Evolutionary conservation across 2,888 invertebrate species (phyloP), one percentile per base, ranked within the genome.

Genomic region (Meta bourneti): DNA sequence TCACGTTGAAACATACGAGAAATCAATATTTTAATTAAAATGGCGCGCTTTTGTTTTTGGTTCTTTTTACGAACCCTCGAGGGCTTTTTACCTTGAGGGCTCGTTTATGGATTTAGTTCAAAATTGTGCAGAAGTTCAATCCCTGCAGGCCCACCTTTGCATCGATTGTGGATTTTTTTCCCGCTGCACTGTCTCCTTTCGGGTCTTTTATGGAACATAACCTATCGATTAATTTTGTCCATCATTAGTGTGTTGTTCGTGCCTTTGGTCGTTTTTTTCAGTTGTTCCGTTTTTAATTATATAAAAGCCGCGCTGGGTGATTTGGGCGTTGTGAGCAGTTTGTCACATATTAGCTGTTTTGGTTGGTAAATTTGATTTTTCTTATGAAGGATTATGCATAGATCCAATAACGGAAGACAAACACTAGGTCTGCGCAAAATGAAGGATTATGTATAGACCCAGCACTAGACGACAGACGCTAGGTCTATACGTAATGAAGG

Each of bases 1-100:
- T 49, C n/a, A 49, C 77, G 52, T 86, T 70, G 70, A 78, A 79
- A 79, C 70, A 49, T 70, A 20, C 52, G 51, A 70, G 71, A 51
- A 87, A 87, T 87, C 87, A 72, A 87, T 87, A 87, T 71, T 87
- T 87, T 87, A 87, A 87, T 87, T 87, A 87, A 87, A 87, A 87
- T 48, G 52, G 86, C 11, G 49, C n/a, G 7, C 79, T 48, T 61
- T 80, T 54, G 16, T n/a, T 52, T 19, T 13, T 16, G 48, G 34
- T 61, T 16, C n/a, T 87, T 87, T 87, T 80, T 80, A 11, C 51
- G 8, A 49, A 34, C 13, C 54, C 7, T 72, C 34, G 5, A 20
- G 72, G 34, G 72, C 61, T 80, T 80, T 80, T 54, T 54, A 16
- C 7, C 5, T 54, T 61, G 69, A 11, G 69, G 69, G 16, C 0